Evolutionary conservation across 2,888 invertebrate genomes (phyloP).

Genomic region (Tenthredo mesomela): DNA sequence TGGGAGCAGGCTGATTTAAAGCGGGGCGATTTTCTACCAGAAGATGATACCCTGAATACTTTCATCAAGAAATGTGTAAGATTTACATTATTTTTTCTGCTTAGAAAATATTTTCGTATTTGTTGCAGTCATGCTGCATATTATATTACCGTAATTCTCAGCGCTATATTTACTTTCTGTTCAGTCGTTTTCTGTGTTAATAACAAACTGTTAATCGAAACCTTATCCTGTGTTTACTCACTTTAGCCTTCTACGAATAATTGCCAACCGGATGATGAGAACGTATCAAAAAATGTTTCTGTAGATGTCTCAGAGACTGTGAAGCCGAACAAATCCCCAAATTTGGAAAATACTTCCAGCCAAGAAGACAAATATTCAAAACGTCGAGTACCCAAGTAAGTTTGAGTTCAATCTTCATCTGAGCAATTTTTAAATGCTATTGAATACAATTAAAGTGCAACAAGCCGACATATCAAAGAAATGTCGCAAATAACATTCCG

Average conservation of each 20-base stretch:
- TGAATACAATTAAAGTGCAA: background rate
- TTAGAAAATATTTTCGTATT: too few relatives aligned
- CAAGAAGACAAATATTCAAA: slow-evolving; percentile 41
- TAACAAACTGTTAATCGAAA: too few relatives aligned
- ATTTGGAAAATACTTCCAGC: background rate
- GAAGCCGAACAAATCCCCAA: background rate
- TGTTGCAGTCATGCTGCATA: too few relatives aligned
- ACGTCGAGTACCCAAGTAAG: slow-evolving; percentile 71
- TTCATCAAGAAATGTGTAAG: slow-evolving; percentile 79
- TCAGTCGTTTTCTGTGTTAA: too few relatives aligned
- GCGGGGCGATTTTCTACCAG: slow-evolving; percentile 80
- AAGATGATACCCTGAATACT: slow-evolving; percentile 75
- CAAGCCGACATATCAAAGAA: too few relatives aligned
- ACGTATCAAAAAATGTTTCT: background rate
- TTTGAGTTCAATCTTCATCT: slow-evolving; percentile 41
- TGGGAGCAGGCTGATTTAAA: slow-evolving; percentile 81
- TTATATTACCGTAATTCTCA: too few relatives aligned
- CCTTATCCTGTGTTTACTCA: too few relatives aligned
- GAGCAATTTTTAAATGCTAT: background rate
- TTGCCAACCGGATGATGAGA: background rate
- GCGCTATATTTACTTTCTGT: too few relatives aligned
- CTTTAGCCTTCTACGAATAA: background rate
- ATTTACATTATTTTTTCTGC: slow-evolving; percentile 31
- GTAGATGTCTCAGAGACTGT: background rate
- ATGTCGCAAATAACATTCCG: background rate